phyloP scores from a whole-genome alignment of 2,888 invertebrate genomes.

The Acrocera orbiculus region DNA sequence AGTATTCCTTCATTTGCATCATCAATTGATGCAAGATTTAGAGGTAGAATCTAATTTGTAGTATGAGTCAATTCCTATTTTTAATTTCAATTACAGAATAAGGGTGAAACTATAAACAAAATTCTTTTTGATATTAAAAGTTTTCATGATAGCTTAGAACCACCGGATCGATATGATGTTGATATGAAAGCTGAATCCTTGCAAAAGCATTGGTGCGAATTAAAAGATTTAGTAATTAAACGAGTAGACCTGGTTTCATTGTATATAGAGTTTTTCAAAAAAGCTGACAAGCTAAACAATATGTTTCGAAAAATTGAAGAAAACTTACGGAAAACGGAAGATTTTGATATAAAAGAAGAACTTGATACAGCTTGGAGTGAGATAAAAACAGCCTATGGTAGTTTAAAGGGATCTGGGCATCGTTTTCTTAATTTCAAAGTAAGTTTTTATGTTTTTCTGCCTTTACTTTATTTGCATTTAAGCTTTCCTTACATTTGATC shows the following conservation, averaged over 20 bases:
- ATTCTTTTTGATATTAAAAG: slow-evolving; percentile 43
- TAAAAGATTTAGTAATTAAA: slow-evolving; percentile 40
- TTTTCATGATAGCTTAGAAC: slow-evolving; percentile 44
- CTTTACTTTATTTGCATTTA: too few relatives aligned
- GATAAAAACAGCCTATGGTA: slow-evolving; percentile 42
- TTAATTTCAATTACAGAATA: slow-evolving; percentile 33
- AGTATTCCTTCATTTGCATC: slow-evolving; percentile 57
- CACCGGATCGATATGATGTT: slow-evolving; percentile 43
- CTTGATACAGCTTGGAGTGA: slow-evolving; percentile 37
- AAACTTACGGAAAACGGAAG: slow-evolving; percentile 35
- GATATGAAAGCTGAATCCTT: slow-evolving; percentile 44
- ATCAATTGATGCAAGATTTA: slow-evolving; percentile 52
- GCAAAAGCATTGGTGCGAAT: slow-evolving; percentile 43
- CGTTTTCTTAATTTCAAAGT: slow-evolving; percentile 39
- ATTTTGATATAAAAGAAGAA: slow-evolving; percentile 38
- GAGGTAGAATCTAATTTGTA: slow-evolving; percentile 33
- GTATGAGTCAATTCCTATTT: background rate
- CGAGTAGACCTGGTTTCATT: slow-evolving; percentile 47
- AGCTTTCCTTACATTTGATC: too few relatives aligned
- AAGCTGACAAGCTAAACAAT: slow-evolving; percentile 44
- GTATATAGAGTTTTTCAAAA: slow-evolving; percentile 55
- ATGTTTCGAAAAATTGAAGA: slow-evolving; percentile 48
- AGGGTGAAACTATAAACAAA: slow-evolving; percentile 48
- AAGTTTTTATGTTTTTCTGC: too few relatives aligned
- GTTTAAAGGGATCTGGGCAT: slow-evolving; percentile 47